Conservation (phyloP, 2,888 invertebrate species). For the Dugesia japonica region DNA sequence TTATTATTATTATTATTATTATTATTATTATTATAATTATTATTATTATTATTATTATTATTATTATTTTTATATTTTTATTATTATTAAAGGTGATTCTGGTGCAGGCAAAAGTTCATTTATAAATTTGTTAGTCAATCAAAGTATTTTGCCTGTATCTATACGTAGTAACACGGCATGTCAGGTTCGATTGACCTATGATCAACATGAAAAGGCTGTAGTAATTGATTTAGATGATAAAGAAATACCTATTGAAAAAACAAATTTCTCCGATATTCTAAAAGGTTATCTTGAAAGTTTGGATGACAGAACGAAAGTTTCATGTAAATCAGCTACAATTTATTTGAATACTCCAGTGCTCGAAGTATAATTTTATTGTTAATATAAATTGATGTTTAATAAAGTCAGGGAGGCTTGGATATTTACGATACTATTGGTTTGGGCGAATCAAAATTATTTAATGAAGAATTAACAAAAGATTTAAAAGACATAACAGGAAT, state of each 20-base stretch:
- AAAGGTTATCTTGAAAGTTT: not conserved
- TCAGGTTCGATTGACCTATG: not conserved
- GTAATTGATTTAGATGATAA: not conserved
- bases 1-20: too few species aligned
- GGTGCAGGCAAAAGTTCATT: not conserved
- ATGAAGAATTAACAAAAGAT: not conserved
- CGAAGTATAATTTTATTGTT: not conserved
- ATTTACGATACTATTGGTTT: not conserved
- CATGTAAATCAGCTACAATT: not conserved
- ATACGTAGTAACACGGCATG: not conserved
- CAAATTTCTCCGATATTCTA: not conserved
- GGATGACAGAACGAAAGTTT: not conserved
- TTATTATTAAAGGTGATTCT: not conserved
- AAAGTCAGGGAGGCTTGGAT: not conserved
- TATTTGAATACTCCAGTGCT: not conserved
- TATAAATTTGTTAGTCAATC: not conserved
- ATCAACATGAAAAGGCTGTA: not conserved
- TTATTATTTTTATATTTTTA: too few species aligned
- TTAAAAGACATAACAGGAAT: not conserved
- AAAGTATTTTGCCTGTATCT: not conserved
- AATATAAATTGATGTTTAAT: not conserved
- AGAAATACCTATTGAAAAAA: not conserved
- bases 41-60: not conserved
- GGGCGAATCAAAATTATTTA: not conserved
- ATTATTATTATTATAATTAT: too few species aligned